A percentile compares a stretch with the other conserved stretches of the same genome.
Conservation (phyloP, 2,797 vertebrate genomes). For the Oreonectes daqikongensis region DNA sequence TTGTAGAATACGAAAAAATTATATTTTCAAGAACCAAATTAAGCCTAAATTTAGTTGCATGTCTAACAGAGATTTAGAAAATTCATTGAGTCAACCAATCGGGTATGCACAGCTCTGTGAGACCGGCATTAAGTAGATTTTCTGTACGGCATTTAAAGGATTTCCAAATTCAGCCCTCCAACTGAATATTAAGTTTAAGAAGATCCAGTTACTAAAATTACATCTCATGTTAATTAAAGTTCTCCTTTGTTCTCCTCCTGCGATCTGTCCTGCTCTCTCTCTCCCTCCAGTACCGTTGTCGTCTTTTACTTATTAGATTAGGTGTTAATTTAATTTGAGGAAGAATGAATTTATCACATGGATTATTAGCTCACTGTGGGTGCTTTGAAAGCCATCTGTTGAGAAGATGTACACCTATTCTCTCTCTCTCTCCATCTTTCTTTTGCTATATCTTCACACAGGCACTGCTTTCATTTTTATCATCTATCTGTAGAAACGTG, state of each 20-base stretch:
- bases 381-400: conserved; percentile 39
- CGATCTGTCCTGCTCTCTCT: conserved; percentile 23
- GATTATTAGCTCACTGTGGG: conserved; percentile 19
- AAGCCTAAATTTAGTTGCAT: neutral
- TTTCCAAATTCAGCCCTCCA: conserved; percentile 37
- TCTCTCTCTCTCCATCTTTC: conserved; percentile 6
- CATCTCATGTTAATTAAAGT: conserved; percentile 52
- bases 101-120: conserved; percentile 31
- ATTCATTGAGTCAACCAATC: conserved; percentile 60
- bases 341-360: conserved; percentile 54
- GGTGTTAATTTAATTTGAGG: conserved; percentile 72
- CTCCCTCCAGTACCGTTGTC: conserved; percentile 46
- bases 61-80: conserved; percentile 27
- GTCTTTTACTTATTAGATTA: conserved; percentile 69
- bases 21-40: too few relatives aligned
- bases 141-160: conserved; percentile 16
- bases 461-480: neutral
- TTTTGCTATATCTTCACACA: neutral
- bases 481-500: conserved; percentile 17
- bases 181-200: conserved; percentile 69
- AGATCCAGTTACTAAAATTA: conserved; percentile 57
- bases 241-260: conserved; percentile 45
- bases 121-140: conserved; percentile 52
- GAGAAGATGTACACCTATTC: conserved; percentile 29
- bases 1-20: too few relatives aligned